phyloP scores from a whole-genome alignment of 2,888 invertebrate genomes.

The Rotaria socialis region DNA sequence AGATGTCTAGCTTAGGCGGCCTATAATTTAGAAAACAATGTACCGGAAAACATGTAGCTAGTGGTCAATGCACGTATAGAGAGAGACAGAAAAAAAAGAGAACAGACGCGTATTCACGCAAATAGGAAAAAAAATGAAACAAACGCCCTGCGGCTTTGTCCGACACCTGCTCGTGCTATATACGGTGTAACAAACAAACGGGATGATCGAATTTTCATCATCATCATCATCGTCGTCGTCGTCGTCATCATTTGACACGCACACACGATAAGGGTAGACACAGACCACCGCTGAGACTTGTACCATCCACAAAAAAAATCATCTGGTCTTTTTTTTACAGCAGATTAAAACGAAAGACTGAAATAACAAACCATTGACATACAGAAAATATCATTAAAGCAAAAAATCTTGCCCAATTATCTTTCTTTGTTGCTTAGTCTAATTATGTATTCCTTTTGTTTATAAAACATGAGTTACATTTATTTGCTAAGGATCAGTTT shows the following conservation, averaged over 20 bases:
- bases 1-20: neutral
- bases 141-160: neutral
- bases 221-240: too few species aligned
- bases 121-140: slow-evolving; percentile 4
- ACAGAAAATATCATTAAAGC: neutral
- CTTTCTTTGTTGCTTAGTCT: neutral
- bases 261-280: neutral
- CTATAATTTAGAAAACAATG: slow-evolving; percentile 14
- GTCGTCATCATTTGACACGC: slow-evolving; percentile 16
- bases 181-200: neutral
- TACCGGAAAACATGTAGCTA: slow-evolving; percentile 4
- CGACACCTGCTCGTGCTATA: neutral
- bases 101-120: neutral
- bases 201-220: slow-evolving; percentile 18
- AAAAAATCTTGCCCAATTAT: too few species aligned
- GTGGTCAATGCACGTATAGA: neutral
- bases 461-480: neutral
- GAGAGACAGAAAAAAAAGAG: neutral
- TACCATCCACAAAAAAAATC: neutral
- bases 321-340: neutral
- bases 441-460: neutral
- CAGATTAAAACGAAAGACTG: too few species aligned
- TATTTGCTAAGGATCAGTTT: neutral
- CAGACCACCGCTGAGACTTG: neutral
- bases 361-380: too few species aligned